Evolutionary conservation across 2,797 vertebrate genomes (phyloP), one percentile per base, ranked within the genome.

Genomic region (Adrianichthys oophorus): DNA sequence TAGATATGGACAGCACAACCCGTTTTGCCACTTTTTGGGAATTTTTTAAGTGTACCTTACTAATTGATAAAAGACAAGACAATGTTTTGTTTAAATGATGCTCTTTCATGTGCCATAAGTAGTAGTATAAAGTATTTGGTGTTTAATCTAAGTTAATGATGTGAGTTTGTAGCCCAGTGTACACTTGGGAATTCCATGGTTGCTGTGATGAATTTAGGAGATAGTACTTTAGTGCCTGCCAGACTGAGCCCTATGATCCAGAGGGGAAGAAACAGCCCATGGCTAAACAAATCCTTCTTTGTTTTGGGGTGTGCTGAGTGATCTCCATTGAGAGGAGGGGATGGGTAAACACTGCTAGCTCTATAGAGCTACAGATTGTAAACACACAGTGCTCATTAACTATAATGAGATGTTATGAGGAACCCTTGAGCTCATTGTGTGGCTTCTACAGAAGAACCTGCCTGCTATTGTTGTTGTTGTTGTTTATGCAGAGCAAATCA

Each of bases 381-480:
- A 92, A 90, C 88, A 90, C 85, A 87, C 85, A 87, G 85, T 75
- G 72, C 87, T 91, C 84, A 90, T 91, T 92, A 92, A 88, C 84
- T 86, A 85, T 92, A 91, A 93, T 92, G 87, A 92, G 91, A 91
- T 90, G 91, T 89, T 91, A 90, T 86, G 82, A 86, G 85, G 80
- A 91, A 82, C 79, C 82, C 85, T 88, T 87, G 83, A 87, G 89
- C 86, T 88, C 76, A 91, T 91, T 91, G 90, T 90, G 86, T 86
- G 83, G 76, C 83, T 90, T 80, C 81, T 80, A 79, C 80, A 82
- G 85, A 82, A 80, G 81, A 91, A 85, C 84, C 82, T 88, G 86
- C 77, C 75, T 66, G 84, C 86, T 90, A 85, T 90, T 88, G 85
- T 89, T 88, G 82, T 89, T 87, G 81, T 85, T 86, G 83, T 90